Evolutionary conservation across 2,888 invertebrate genomes (phyloP).

Genomic region (Melikaiella ostensackeni): DNA sequence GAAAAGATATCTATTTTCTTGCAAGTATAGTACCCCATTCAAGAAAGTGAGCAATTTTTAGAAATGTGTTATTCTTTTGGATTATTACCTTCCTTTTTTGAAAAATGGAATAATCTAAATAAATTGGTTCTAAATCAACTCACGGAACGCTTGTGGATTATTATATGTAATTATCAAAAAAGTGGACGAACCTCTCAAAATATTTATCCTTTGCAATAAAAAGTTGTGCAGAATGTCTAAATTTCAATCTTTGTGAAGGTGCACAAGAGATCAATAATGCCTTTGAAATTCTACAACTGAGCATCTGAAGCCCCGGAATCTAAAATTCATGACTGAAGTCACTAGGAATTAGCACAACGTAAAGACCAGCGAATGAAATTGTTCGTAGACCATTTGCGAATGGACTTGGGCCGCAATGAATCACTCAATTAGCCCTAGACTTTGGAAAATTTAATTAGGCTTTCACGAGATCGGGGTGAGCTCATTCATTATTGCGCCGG

Average conservation of each 20-base stretch:
- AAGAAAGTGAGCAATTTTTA: too few relatives aligned
- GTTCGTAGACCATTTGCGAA: constrained; percentile 41
- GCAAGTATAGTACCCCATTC: too few relatives aligned
- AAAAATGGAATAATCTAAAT: too few relatives aligned
- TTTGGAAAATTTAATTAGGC: constrained; percentile 64
- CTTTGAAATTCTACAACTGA: background rate
- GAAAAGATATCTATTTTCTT: too few relatives aligned
- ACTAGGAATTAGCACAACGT: constrained; percentile 22
- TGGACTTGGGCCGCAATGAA: constrained; percentile 49
- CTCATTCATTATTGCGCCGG: constrained; percentile 58
- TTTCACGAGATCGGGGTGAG: constrained; percentile 53
- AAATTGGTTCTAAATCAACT: too few relatives aligned
- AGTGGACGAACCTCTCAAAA: background rate
- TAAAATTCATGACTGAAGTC: constrained; percentile 33
- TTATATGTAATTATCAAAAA: too few relatives aligned
- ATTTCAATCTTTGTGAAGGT: too few relatives aligned
- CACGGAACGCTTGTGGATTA: too few relatives aligned
- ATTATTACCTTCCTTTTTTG: too few relatives aligned
- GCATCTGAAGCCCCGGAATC: background rate
- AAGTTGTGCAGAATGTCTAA: background rate
- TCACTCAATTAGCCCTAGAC: constrained; percentile 59
- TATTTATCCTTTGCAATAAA: background rate
- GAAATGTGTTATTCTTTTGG: too few relatives aligned
- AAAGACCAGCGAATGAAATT: constrained; percentile 23
- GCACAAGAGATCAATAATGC: background rate